A percentile compares a stretch with the other conserved stretches of the same genome.
These are phyloP conservation scores for Oenanthe oenanthe DNA, from an alignment of 2,113 vertebrate species.

Conservation along the genomic window DNA sequence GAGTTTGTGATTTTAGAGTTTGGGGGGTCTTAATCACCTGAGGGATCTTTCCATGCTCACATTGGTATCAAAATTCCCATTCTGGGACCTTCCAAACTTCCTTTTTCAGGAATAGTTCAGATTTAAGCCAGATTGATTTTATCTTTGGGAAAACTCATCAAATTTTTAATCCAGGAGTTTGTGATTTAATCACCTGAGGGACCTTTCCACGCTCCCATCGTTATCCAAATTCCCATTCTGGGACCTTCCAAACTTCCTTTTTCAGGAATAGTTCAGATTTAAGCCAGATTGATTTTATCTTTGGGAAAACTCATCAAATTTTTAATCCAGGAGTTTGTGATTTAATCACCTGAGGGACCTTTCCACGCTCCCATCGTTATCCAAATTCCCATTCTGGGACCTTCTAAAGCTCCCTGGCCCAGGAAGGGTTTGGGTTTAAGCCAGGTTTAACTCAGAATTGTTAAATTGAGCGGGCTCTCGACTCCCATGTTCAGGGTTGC, in stretches of 20 bases:
- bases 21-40: too few relatives aligned
- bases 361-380: not conserved
- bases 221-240: not conserved
- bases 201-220: accelerated
- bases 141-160: not conserved
- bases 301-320: not conserved
- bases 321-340: not conserved
- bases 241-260: not conserved
- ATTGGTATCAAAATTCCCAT: too few relatives aligned
- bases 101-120: too few relatives aligned
- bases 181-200: not conserved
- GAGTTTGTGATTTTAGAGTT: too few relatives aligned
- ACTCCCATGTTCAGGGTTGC: not conserved
- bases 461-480: not conserved
- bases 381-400: not conserved
- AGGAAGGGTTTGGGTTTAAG: not conserved
- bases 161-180: not conserved
- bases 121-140: too few relatives aligned
- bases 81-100: too few relatives aligned
- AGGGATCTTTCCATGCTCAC: too few relatives aligned
- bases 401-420: not conserved
- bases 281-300: not conserved
- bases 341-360: not conserved
- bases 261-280: not conserved
- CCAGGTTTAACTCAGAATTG: not conserved